Evolutionary conservation across 1,140 invertebrate genomes (phyloP).

Genomic region (Eueides isabella): DNA sequence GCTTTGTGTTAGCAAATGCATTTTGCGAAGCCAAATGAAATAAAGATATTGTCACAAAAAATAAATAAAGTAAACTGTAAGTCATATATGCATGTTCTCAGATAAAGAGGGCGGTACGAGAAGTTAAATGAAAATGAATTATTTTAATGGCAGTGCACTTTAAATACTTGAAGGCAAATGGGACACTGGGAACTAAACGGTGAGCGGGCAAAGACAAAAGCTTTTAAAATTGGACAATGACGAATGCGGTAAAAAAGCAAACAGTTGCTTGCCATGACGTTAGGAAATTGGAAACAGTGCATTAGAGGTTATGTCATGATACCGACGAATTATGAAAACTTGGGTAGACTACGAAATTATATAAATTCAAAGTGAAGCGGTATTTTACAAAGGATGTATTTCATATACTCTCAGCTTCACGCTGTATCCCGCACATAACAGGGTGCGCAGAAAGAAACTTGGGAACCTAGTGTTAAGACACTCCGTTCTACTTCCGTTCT

Average conservation of each 20-base stretch:
- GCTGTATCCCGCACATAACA: too few relatives aligned
- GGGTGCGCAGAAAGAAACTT: too few relatives aligned
- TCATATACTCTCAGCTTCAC: too few relatives aligned
- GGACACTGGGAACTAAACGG: conserved; percentile 41
- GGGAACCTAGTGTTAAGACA: too few relatives aligned
- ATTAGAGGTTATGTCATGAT: conserved; percentile 65
- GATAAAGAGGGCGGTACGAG: conserved; percentile 13
- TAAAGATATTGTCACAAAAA: not conserved
- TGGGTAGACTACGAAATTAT: not conserved
- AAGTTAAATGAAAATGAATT: conserved; percentile 30
- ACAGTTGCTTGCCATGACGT: conserved; percentile 44
- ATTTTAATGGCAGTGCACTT: conserved; percentile 35
- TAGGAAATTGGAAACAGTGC: conserved; percentile 74
- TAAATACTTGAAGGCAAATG: conserved; percentile 41
- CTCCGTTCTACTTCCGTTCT: too few relatives aligned
- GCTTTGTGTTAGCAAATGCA: conserved; percentile 2
- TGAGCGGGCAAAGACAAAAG: conserved; percentile 53
- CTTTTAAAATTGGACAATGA: conserved; percentile 69
- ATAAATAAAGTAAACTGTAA: not conserved
- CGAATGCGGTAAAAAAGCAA: conserved; percentile 71
- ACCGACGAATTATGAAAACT: conserved; percentile 65
- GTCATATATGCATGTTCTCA: conserved; percentile 11
- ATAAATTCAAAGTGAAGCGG: not conserved
- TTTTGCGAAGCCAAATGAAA: not conserved
- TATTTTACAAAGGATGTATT: not conserved